Percentiles rank a stretch among this genome's conserved stretches.
Conservation (phyloP, 2,113 vertebrate genomes). For the Leptobrachium ailaonicum region DNA sequence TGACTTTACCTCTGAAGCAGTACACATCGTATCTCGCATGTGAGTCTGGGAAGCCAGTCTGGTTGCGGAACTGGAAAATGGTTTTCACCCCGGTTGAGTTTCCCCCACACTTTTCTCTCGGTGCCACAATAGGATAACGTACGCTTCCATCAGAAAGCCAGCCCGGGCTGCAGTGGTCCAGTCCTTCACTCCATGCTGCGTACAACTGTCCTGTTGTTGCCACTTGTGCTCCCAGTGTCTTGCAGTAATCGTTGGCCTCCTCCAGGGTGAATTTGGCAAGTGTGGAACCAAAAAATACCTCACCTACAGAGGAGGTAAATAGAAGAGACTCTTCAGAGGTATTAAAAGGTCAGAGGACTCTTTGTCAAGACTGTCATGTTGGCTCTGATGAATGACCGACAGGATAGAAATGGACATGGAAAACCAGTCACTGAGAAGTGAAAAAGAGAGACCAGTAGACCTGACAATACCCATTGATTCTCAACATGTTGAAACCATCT, state of each 20-base stretch:
- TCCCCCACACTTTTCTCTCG: constrained; percentile 84
- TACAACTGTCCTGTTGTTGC: constrained; percentile 86
- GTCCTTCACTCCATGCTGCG: constrained; percentile 82
- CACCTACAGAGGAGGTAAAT: constrained; percentile 64
- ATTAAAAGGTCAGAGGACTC: too few relatives aligned
- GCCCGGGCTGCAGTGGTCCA: constrained; percentile 87
- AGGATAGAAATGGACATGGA: too few relatives aligned
- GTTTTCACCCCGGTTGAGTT: constrained; percentile 84
- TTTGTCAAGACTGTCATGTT: too few relatives aligned
- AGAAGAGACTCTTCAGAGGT: not conserved
- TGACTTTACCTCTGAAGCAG: constrained; percentile 84
- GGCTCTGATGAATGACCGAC: too few relatives aligned
- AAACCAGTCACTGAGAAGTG: too few relatives aligned
- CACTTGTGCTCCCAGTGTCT: constrained; percentile 68
- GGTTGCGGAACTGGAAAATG: constrained; percentile 86
- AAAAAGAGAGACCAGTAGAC: too few relatives aligned
- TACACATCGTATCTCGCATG: constrained; percentile 80
- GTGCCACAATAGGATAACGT: constrained; percentile 86
- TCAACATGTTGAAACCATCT: not conserved
- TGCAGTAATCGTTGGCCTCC: constrained; percentile 78
- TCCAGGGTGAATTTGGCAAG: constrained; percentile 74
- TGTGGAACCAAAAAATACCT: constrained; percentile 77
- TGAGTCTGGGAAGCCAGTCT: constrained; percentile 87
- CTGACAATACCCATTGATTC: too few relatives aligned
- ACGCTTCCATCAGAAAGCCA: constrained; percentile 92